Evolutionary conservation across 2,797 vertebrate genomes (phyloP).

Genomic region (Catamblyrhynchus diadema): DNA sequence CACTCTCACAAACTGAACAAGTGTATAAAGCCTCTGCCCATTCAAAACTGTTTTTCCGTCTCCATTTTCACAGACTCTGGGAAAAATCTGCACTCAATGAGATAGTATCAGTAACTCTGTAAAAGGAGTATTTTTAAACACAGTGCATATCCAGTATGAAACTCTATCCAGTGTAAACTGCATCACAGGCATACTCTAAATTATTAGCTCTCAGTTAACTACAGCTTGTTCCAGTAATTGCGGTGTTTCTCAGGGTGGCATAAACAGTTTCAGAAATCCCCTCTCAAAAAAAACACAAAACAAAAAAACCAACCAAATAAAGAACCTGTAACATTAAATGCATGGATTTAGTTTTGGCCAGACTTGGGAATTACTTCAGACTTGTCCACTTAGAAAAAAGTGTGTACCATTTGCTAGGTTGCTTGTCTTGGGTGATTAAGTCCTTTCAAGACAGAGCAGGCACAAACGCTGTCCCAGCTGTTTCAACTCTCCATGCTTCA

Average conservation of each 20-base stretch:
- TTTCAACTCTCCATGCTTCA: neutral
- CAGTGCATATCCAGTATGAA: neutral
- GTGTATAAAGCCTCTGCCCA: neutral
- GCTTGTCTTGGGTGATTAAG: neutral
- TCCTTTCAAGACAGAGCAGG: neutral
- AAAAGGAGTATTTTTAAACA: constrained; percentile 30
- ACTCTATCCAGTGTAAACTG: neutral
- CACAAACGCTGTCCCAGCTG: constrained; percentile 54
- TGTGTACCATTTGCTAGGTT: neutral
- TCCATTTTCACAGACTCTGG: constrained; percentile 40
- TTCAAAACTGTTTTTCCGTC: neutral
- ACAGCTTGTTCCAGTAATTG: neutral
- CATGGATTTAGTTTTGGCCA: neutral
- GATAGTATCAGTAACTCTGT: neutral
- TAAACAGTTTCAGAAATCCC: neutral
- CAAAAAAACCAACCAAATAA: too few relatives aligned
- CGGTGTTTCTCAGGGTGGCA: neutral
- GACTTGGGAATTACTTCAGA: neutral
- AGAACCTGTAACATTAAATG: neutral
- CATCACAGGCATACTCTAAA: neutral
- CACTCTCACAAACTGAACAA: neutral
- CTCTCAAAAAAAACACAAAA: neutral
- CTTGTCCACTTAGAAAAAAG: neutral
- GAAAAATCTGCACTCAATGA: constrained; percentile 11
- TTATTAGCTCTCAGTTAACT: neutral